Conservation (phyloP, 2,888 invertebrate genomes). For the Lottia scabra region DNA sequence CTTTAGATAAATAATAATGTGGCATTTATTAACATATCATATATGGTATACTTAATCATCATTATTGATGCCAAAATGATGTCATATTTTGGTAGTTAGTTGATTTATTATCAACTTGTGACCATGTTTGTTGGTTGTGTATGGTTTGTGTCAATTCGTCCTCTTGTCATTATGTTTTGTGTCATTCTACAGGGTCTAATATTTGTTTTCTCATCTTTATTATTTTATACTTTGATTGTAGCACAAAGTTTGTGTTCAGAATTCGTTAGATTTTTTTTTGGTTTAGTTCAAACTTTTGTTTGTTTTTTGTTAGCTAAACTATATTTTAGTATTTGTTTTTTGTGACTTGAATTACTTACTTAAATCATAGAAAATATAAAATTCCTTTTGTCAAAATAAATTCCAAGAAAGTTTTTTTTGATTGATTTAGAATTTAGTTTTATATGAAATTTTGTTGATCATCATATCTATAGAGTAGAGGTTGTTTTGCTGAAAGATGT, state of each 20-base stretch:
- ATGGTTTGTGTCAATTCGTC: not conserved
- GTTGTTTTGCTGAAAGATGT: not conserved
- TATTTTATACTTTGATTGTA: not conserved
- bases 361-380: not conserved
- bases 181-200: not conserved
- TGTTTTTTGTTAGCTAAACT: not conserved
- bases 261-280: not conserved
- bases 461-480: slow-evolving; percentile 4
- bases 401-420: slow-evolving; percentile 2
- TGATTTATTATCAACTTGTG: no score
- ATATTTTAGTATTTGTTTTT: no score
- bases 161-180: not conserved
- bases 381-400: slow-evolving; percentile 5
- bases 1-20: not conserved
- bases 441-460: slow-evolving; percentile 2
- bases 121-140: not conserved
- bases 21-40: slow-evolving; percentile 5
- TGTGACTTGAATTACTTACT: no score
- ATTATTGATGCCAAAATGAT: no score
- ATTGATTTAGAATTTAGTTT: not conserved
- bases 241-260: slow-evolving; percentile 5
- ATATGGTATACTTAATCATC: not conserved
- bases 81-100: no score
- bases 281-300: not conserved
- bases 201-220: not conserved